These are phyloP conservation scores for Myiotriccus ornatus DNA, from an alignment of 2,797 vertebrate species.

Conservation along the genomic window DNA sequence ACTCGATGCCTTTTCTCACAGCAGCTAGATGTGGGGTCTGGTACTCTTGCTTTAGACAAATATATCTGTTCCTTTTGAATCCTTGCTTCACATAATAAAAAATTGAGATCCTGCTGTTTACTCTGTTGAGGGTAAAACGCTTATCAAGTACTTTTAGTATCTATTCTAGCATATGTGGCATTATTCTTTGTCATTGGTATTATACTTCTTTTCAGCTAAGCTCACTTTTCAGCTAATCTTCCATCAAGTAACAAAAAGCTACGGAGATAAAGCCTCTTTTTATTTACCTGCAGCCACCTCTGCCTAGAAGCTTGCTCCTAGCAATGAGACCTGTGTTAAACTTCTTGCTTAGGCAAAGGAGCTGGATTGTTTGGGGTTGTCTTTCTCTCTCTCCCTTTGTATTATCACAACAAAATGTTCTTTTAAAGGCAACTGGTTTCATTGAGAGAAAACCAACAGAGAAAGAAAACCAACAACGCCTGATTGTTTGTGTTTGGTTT, in stretches of 20 bases:
- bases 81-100: not conserved
- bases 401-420: not conserved
- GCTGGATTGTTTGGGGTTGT: not conserved
- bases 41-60: not conserved
- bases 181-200: not conserved
- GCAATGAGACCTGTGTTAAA: not conserved
- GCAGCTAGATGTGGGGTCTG: not conserved
- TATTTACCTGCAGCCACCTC: not conserved
- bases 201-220: not conserved
- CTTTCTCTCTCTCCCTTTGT: not conserved
- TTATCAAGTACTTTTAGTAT: not conserved
- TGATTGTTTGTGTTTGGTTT: not conserved
- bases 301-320: not conserved
- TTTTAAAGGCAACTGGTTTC: not conserved
- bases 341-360: not conserved
- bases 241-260: not conserved
- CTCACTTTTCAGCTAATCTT: not conserved
- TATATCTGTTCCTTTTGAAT: not conserved
- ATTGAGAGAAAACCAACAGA: not conserved
- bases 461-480: not conserved
- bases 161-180: not conserved
- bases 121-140: not conserved
- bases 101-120: not conserved
- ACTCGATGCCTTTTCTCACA: not conserved
- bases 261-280: not conserved